Conservation (phyloP, 1,140 invertebrate species). For the Heliconius himera region DNA sequence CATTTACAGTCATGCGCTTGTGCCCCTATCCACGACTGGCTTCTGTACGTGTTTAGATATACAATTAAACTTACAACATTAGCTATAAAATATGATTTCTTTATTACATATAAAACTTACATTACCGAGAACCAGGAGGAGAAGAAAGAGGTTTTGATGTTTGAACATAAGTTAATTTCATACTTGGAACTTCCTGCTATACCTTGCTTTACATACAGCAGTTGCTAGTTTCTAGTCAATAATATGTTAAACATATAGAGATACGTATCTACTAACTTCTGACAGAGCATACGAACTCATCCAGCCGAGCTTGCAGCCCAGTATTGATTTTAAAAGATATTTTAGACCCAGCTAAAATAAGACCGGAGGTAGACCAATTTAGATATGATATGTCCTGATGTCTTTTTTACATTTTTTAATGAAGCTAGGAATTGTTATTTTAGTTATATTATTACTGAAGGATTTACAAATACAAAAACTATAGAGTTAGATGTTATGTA, state of each 20-base stretch:
- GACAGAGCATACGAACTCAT: conserved; percentile 14
- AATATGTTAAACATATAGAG: neutral
- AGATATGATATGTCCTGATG: conserved; percentile 24
- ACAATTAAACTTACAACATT: no score
- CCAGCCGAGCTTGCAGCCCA: neutral
- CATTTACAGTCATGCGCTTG: no score
- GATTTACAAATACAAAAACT: no score
- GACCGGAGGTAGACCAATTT: conserved; percentile 36
- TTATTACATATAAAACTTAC: neutral
- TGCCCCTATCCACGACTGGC: no score
- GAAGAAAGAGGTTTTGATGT: neutral
- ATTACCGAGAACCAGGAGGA: neutral
- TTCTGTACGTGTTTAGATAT: no score
- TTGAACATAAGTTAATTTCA: neutral
- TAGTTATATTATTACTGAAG: no score
- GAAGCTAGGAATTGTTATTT: no score
- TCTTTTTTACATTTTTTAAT: neutral
- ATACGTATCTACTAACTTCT: conserved; percentile 1
- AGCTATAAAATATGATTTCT: no score
- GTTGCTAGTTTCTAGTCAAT: neutral
- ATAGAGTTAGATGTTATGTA: no score
- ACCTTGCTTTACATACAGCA: neutral
- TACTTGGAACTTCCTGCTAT: neutral
- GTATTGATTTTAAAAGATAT: conserved; percentile 65
- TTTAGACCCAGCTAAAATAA: conserved; percentile 58